A percentile compares a stretch with the other conserved stretches of the same genome.
phyloP scores from a whole-genome alignment of 1,140 invertebrate genomes.

The Goniozus legneri region DNA sequence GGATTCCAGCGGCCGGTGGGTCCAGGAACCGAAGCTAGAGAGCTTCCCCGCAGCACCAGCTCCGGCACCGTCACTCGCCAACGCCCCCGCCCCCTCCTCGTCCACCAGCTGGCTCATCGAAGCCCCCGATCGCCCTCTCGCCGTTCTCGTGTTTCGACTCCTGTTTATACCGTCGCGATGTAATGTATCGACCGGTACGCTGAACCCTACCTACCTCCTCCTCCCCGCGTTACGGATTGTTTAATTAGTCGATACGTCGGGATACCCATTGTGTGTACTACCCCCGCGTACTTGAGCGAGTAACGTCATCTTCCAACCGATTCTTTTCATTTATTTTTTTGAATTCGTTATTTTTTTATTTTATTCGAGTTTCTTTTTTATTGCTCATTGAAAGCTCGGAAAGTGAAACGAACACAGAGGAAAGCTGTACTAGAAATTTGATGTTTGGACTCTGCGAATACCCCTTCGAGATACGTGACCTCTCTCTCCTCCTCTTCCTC shows the following conservation, averaged over 20 bases:
- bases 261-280: no score
- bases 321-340: no score
- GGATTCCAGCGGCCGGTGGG: slow-evolving; percentile 42
- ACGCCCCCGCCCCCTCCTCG: slow-evolving; percentile 6
- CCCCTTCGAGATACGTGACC: slow-evolving; percentile 19
- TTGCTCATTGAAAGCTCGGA: no score
- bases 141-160: slow-evolving; percentile 43
- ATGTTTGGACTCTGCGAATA: slow-evolving; percentile 10
- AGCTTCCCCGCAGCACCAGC: slow-evolving; percentile 13
- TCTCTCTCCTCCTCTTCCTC: no score
- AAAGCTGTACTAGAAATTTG: slow-evolving; percentile 10
- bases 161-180: slow-evolving; percentile 54
- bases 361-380: no score
- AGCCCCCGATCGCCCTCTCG: slow-evolving; percentile 10
- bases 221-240: slow-evolving; percentile 47
- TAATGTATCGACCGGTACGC: slow-evolving; percentile 53
- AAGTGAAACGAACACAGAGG: no score
- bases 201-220: no score
- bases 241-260: slow-evolving; percentile 44
- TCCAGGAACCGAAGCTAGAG: slow-evolving; percentile 29
- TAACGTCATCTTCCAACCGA: background rate
- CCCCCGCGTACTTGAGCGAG: no score
- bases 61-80: slow-evolving; percentile 12
- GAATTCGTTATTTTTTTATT: no score
- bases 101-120: slow-evolving; percentile 5